These are phyloP conservation scores for Trididemnum clinides DNA, from an alignment of 23 tunicate species.

Conservation along the genomic window DNA sequence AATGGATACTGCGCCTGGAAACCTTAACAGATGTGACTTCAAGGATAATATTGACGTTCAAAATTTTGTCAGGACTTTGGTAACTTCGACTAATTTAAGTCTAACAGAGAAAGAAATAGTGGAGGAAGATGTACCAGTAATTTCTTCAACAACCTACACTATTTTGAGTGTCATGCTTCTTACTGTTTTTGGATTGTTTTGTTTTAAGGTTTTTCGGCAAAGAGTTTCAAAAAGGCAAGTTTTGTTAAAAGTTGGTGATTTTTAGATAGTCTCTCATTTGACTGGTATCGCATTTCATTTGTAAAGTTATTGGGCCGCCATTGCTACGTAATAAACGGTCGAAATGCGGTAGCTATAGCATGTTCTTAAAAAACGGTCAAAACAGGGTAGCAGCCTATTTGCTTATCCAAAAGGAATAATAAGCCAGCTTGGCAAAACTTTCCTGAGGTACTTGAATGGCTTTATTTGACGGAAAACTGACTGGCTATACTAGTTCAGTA, in stretches of 20 bases:
- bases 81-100: neutral
- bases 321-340: no score
- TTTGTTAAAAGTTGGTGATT: neutral
- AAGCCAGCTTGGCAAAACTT: no score
- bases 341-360: no score
- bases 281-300: no score
- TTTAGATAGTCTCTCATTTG: neutral
- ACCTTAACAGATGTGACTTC: constrained; percentile 4
- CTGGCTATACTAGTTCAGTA: no score
- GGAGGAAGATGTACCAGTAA: neutral
- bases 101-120: neutral
- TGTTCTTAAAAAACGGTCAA: no score
- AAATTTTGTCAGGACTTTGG: constrained; percentile 26
- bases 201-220: neutral
- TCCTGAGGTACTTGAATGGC: no score
- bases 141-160: neutral
- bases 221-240: neutral
- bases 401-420: no score
- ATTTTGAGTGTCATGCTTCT: neutral
- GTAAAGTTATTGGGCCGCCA: no score
- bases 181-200: neutral
- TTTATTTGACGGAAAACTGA: no score
- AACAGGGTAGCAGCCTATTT: no score
- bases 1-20: neutral
- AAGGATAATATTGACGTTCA: neutral